Percentiles rank a stretch among this genome's conserved stretches.
Conservation (phyloP, 2,797 vertebrate genomes). For the Falco peregrinus region DNA sequence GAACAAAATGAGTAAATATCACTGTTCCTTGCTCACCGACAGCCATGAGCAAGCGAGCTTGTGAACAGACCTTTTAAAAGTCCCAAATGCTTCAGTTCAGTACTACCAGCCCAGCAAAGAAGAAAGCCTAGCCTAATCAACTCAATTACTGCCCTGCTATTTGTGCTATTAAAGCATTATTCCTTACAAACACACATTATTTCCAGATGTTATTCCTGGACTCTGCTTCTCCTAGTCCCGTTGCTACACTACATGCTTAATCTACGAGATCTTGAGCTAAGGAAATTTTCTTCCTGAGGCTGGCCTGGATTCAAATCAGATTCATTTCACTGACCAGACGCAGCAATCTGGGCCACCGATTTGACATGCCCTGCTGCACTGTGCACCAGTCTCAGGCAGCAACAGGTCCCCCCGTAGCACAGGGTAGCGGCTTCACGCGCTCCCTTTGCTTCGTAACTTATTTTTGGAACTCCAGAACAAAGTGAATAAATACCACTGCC, state of each 20-base stretch:
- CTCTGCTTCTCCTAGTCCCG: accelerated
- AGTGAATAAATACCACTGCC: no score
- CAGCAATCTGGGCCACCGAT: not conserved
- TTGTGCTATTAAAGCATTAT: not conserved
- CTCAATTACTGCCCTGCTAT: not conserved
- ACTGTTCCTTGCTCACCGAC: not conserved
- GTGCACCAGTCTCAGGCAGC: not conserved
- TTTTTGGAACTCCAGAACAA: no score
- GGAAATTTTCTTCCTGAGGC: not conserved
- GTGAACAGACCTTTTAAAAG: not conserved
- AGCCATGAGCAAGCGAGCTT: not conserved
- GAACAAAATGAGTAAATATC: not conserved
- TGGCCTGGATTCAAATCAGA: not conserved
- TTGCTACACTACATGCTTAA: not conserved
- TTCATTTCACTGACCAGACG: conserved; percentile 26
- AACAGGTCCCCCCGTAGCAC: not conserved
- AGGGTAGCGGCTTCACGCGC: not conserved
- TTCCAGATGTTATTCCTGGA: not conserved
- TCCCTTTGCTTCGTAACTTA: not conserved
- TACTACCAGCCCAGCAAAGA: not conserved
- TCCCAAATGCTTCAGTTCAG: not conserved
- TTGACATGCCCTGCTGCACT: not conserved
- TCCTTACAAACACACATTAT: not conserved
- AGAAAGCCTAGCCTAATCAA: not conserved
- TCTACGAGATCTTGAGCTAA: not conserved